Conservation (phyloP, 1,140 invertebrate genomes). For the Drosophila eugracilis region DNA sequence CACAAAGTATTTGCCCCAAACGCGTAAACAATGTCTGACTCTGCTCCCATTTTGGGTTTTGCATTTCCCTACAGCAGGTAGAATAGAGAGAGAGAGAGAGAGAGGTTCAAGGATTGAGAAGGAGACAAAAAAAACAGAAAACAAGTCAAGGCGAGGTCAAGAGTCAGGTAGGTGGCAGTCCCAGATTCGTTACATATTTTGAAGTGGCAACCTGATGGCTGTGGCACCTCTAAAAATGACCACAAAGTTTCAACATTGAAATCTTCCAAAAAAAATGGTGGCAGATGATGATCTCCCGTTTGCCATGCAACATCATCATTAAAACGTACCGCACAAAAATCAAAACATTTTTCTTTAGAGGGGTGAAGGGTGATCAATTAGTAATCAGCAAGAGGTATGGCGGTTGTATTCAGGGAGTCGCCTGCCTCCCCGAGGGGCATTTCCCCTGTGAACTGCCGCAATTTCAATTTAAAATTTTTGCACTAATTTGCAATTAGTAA, state of each 20-base stretch:
- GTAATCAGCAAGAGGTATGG: neutral
- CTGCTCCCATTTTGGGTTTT: constrained; percentile 9
- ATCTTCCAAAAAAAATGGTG: too few species aligned
- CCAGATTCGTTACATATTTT: neutral
- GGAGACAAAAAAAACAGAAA: constrained; percentile 21
- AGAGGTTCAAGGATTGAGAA: constrained; percentile 65
- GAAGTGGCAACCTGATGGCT: constrained; percentile 1
- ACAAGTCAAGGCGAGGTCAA: constrained; percentile 68
- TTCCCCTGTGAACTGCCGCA: constrained; percentile 7
- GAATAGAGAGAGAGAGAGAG: too few species aligned
- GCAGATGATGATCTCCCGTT: too few species aligned
- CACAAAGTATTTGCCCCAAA: constrained; percentile 41
- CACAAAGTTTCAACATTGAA: too few species aligned
- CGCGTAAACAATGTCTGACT: constrained; percentile 63
- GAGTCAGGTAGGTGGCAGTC: constrained; percentile 27
- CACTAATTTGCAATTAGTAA: constrained; percentile 66
- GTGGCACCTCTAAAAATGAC: too few species aligned
- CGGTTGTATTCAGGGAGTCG: neutral
- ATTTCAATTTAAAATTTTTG: constrained; percentile 48
- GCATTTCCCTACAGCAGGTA: neutral
- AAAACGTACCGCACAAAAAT: constrained; percentile 27
- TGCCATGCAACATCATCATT: too few species aligned
- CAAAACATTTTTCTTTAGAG: constrained; percentile 37
- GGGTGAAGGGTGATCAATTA: constrained; percentile 50
- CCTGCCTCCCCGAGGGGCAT: too few species aligned